Percentiles rank a stretch among this genome's conserved stretches.
phyloP scores from a whole-genome alignment of 2,888 invertebrate genomes.

The Terebella lapidaria region DNA sequence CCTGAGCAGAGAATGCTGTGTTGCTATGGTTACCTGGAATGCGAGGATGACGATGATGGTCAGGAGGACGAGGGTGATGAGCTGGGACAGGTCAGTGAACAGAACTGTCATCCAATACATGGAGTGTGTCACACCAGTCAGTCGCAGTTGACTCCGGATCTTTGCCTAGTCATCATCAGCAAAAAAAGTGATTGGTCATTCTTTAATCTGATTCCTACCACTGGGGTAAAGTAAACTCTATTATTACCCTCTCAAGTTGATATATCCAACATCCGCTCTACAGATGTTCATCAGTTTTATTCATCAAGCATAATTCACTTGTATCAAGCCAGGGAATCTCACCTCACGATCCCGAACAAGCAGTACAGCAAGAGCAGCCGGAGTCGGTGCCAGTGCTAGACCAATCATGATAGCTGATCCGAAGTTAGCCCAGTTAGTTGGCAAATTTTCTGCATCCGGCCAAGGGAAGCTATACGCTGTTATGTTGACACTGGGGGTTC shows the following conservation, averaged over 20 bases:
- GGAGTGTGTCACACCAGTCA: slow-evolving; percentile 64
- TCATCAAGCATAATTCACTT: too few species aligned
- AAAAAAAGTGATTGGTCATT: too few species aligned
- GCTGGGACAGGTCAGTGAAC: slow-evolving; percentile 30
- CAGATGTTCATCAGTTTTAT: too few species aligned
- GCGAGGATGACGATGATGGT: slow-evolving; percentile 64
- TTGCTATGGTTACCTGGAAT: slow-evolving; percentile 41
- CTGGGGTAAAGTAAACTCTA: too few species aligned
- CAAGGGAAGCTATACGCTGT: slow-evolving; percentile 9
- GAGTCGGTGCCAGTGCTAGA: slow-evolving; percentile 73
- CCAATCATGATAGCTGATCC: slow-evolving; percentile 74
- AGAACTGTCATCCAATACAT: slow-evolving; percentile 40
- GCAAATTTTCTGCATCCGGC: slow-evolving; percentile 8
- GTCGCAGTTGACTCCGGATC: slow-evolving; percentile 75
- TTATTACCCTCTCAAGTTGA: too few species aligned
- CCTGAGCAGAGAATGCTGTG: too few species aligned
- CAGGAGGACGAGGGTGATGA: slow-evolving; percentile 45
- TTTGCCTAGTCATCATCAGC: slow-evolving; percentile 65
- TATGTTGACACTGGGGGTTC: background rate
- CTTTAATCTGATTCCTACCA: too few species aligned
- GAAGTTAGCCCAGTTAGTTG: slow-evolving; percentile 67
- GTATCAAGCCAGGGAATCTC: too few species aligned
- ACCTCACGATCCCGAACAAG: slow-evolving; percentile 69
- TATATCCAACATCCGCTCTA: too few species aligned
- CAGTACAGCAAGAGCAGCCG: slow-evolving; percentile 72